Evolutionary conservation across 2,888 invertebrate genomes (phyloP).

Genomic region (Luffia ferchaultella): DNA sequence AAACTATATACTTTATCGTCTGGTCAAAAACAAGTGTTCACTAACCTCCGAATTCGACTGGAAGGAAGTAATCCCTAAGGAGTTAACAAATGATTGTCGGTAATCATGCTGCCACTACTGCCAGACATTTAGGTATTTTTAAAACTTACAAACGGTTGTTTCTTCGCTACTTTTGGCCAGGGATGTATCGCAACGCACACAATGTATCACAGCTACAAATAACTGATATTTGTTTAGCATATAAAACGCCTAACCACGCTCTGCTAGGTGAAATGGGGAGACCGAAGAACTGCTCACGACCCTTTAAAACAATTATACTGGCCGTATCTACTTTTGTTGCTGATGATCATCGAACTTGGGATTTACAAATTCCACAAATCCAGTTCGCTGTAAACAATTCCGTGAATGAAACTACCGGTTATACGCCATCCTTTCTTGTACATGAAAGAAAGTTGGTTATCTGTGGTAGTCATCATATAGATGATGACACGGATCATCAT

Average conservation of each 20-base stretch:
- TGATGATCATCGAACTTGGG: constrained; percentile 18
- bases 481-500: neutral
- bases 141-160: constrained; percentile 17
- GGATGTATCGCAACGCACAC: constrained; percentile 14
- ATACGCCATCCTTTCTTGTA: constrained; percentile 15
- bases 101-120: constrained; percentile 13
- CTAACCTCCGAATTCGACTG: constrained; percentile 13
- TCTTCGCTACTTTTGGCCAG: constrained; percentile 16
- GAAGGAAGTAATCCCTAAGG: constrained; percentile 15
- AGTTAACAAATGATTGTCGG: constrained; percentile 6
- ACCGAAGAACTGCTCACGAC: constrained; percentile 16
- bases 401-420: constrained; percentile 17
- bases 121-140: constrained; percentile 16
- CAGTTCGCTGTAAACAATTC: constrained; percentile 18
- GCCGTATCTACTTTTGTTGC: constrained; percentile 13
- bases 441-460: constrained; percentile 14
- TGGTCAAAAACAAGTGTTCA: constrained; percentile 6
- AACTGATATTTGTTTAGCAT: constrained; percentile 12
- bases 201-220: constrained; percentile 8
- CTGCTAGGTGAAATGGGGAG: constrained; percentile 16
- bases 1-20: no score
- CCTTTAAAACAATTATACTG: constrained; percentile 14
- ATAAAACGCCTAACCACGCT: constrained; percentile 11
- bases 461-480: constrained; percentile 12
- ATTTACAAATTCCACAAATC: constrained; percentile 12